Percentiles rank a stretch among this genome's conserved stretches.
These are phyloP conservation scores for Sebastiscus tertius DNA, from an alignment of 2,797 vertebrate genomes.

Conservation along the genomic window DNA sequence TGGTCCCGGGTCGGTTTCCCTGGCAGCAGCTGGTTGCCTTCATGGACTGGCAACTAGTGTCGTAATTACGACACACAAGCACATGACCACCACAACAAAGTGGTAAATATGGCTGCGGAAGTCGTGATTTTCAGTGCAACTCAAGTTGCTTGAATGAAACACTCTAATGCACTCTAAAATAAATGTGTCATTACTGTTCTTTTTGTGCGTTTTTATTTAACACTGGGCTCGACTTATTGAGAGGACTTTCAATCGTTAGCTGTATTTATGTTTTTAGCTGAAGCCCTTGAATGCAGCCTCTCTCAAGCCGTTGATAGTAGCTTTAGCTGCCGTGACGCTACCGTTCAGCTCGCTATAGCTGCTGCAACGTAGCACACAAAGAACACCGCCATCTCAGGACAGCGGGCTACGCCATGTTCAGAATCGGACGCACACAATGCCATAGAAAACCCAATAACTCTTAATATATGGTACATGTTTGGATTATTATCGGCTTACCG, in stretches of 20 bases:
- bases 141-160: neutral
- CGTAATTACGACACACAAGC: neutral
- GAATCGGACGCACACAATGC: conserved; percentile 77
- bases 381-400: conserved; percentile 71
- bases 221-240: neutral
- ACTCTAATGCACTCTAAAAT: fast-evolving
- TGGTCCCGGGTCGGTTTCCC: too few species aligned
- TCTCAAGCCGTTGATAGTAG: neutral
- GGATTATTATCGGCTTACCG: conserved; percentile 38
- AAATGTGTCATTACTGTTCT: fast-evolving
- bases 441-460: conserved; percentile 45
- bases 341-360: neutral
- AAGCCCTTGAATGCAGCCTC: conserved; percentile 31
- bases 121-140: neutral
- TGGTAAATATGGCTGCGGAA: neutral
- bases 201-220: neutral
- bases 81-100: neutral
- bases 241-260: neutral
- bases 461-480: fast-evolving
- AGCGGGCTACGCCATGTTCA: conserved; percentile 81
- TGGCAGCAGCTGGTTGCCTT: conserved; percentile 36
- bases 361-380: conserved; percentile 45
- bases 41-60: conserved; percentile 15
- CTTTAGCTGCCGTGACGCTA: neutral
- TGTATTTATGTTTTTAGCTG: neutral